phyloP scores from a whole-genome alignment of 1,140 invertebrate species.

The Bombus picipes region DNA sequence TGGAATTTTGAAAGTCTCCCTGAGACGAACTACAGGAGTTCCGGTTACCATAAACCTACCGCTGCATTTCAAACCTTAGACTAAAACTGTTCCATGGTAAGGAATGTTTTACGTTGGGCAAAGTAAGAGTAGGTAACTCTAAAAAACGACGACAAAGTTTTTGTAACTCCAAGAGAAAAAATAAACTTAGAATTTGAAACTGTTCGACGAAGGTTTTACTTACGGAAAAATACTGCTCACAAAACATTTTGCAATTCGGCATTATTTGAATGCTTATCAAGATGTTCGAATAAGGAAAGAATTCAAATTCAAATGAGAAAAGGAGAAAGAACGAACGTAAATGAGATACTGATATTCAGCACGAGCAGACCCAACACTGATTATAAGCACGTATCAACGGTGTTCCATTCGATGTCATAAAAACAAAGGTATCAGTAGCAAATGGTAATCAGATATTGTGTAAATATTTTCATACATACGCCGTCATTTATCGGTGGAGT shows the following conservation, averaged over 20 bases:
- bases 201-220: no score
- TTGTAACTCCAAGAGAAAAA: no score
- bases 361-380: background rate
- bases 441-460: background rate
- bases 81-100: background rate
- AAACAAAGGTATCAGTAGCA: background rate
- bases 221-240: no score
- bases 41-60: background rate
- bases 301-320: no score
- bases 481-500: background rate
- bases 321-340: no score
- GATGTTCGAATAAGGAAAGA: no score
- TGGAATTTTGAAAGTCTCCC: background rate
- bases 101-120: background rate
- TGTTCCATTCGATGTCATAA: background rate
- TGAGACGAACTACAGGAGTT: background rate
- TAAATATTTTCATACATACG: conserved; percentile 24
- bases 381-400: background rate
- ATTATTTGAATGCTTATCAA: background rate
- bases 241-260: no score
- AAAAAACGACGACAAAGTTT: no score
- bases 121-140: no score
- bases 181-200: background rate
- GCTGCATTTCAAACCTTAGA: background rate
- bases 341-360: background rate